Base-by-base conservation (phyloP, 2,888 invertebrate species). In the Isotomurus palustris region DNA sequence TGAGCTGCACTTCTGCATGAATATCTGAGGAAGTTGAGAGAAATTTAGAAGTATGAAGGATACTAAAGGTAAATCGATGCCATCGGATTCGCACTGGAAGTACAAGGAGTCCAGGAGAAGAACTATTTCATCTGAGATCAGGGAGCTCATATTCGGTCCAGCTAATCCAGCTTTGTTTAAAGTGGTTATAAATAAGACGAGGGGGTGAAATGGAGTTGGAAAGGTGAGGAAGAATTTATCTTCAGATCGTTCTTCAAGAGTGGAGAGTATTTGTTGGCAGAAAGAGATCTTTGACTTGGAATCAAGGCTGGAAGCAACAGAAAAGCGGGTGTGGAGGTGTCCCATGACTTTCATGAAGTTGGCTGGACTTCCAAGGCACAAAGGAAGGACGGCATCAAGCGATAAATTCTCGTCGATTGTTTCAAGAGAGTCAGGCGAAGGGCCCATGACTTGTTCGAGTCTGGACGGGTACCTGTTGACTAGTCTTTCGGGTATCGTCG, bases 301-400 rank as follows among this genome's bases (percentile, higher is more conserved):
- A 6, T 22, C 47, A 27, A 14, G 14, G 14, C 14, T n/a, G 4
- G 28, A 27, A 24, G 47, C 12, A n/a, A 4, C 28, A 24, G 6
- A n/a, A 6, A 27, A 47, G n/a, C 14, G 25, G 17, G 4, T 17
- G 3, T 3, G 5, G 25, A 41, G 35, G 21, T 2, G 19, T 21
- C 35, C n/a, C 45, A 57, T 28, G 4, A 53, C 38, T 36, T 32
- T 40, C 22, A 38, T 10, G 27, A 60, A 57, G 21, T 44, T 57
- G 5, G 22, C 22, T 10, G 50, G 24, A 8, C 24, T 56, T 22
- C 38, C 32, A 5, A 35, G 2, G 36, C 62, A 62, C 19, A 56
- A 6, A 14, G 58, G 58, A 4, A 58, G 2, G 1, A 62, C 12
- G 3, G 35, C 14, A 4, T 17, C 17, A 3, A 28, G 17, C 17